Evolutionary conservation across 2,113 vertebrate species (phyloP).

Genomic region (Noctilio leporinus): DNA sequence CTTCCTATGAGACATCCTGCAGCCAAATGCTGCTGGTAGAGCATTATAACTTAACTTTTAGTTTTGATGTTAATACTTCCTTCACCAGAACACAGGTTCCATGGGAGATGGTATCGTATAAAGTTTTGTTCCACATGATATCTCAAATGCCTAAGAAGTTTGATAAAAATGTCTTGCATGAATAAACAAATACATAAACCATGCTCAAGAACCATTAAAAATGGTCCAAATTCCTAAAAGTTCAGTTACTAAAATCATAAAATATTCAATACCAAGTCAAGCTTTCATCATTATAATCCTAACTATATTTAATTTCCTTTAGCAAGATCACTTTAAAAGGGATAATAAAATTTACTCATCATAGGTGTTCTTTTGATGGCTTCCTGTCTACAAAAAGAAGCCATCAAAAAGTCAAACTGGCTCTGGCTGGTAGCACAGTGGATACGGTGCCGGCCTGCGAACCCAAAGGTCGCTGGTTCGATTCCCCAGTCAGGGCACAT

Average conservation of each 20-base stretch:
- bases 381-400: not conserved
- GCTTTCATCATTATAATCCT: not conserved
- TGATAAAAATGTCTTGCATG: not conserved
- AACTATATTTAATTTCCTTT: not conserved
- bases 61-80: not conserved
- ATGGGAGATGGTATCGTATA: not conserved
- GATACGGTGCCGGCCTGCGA: no score
- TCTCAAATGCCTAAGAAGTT: not conserved
- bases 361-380: not conserved
- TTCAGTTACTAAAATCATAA: not conserved
- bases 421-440: no score
- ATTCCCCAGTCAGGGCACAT: no score
- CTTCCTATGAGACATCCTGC: no score
- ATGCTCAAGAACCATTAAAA: not conserved
- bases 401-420: no score
- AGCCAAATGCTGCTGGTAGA: no score
- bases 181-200: not conserved
- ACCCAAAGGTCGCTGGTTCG: no score
- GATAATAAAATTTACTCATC: not conserved
- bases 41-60: not conserved
- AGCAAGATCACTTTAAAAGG: not conserved
- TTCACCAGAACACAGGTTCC: not conserved
- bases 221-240: not conserved
- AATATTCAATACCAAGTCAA: not conserved
- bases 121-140: not conserved